A percentile compares a stretch with the other conserved stretches of the same genome.
These are phyloP conservation scores for Cataglyphis rosenhaueri DNA, from an alignment of 2,888 invertebrate species.

Conservation along the genomic window DNA sequence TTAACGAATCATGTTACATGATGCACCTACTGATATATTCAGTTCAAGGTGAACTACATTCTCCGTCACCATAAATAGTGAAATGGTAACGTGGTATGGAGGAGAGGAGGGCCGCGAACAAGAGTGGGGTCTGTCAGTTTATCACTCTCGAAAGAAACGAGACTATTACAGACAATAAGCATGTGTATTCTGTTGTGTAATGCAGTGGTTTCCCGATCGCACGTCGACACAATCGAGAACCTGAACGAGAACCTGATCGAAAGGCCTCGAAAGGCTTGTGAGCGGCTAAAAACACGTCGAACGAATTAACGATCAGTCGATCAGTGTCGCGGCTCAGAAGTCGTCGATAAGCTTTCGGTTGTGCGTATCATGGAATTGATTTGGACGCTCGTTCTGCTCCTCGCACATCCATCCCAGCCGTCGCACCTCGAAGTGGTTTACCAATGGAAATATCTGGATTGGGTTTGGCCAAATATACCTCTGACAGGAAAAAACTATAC, in stretches of 20 bases:
- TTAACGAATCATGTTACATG: conserved; percentile 60
- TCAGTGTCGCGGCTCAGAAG: conserved; percentile 16
- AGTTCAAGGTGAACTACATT: conserved; percentile 78
- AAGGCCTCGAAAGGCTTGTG: conserved; percentile 33
- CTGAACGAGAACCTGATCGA: conserved; percentile 49
- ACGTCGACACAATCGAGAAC: conserved; percentile 63
- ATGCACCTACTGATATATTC: conserved; percentile 64
- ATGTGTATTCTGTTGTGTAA: conserved; percentile 56
- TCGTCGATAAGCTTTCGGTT: conserved; percentile 27
- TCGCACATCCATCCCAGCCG: conserved; percentile 51
- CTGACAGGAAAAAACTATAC: conserved; percentile 79
- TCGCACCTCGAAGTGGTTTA: conserved; percentile 75
- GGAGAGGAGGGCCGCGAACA: conserved; percentile 13
- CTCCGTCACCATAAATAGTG: conserved; percentile 76
- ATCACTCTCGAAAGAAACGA: conserved; percentile 56
- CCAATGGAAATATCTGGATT: conserved; percentile 83
- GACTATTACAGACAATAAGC: conserved; percentile 71
- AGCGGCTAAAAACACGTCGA: conserved; percentile 20
- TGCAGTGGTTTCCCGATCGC: conserved; percentile 74
- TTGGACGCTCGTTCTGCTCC: conserved; percentile 57
- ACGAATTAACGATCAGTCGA: conserved; percentile 45
- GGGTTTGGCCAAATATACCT: conserved; percentile 79
- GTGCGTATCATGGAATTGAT: conserved; percentile 65
- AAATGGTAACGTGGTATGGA: conserved; percentile 58
- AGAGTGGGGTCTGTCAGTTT: conserved; percentile 57